These are phyloP conservation scores for Danio kyathit DNA, from an alignment of 2,797 vertebrate genomes.

Conservation along the genomic window DNA sequence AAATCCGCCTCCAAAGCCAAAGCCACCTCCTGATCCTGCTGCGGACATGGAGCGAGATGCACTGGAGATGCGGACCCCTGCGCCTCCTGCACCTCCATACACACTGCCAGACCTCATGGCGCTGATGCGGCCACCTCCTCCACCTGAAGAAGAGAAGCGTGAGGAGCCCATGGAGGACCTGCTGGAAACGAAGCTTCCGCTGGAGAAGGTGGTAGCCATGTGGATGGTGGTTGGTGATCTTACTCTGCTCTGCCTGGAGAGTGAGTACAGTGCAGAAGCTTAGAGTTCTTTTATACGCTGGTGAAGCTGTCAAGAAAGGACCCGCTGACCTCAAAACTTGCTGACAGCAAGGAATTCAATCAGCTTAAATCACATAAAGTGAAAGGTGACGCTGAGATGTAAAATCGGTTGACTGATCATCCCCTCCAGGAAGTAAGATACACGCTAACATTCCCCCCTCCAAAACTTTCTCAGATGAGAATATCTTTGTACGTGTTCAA, in stretches of 20 bases:
- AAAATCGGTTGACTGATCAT: not conserved
- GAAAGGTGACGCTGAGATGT: not conserved
- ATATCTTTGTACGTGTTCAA: slow-evolving; percentile 28
- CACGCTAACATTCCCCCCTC: not conserved
- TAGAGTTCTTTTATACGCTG: slow-evolving; percentile 40
- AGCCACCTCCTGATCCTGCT: slow-evolving; percentile 29
- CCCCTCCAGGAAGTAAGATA: slow-evolving; percentile 10
- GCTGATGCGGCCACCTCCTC: slow-evolving; percentile 33
- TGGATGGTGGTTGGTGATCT: slow-evolving; percentile 7
- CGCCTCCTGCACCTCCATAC: slow-evolving; percentile 73
- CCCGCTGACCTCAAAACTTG: not conserved
- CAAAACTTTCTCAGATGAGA: not conserved
- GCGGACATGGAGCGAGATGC: slow-evolving; percentile 22
- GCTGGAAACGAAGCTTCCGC: slow-evolving; percentile 31
- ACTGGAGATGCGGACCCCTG: slow-evolving; percentile 63
- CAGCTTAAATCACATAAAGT: not conserved
- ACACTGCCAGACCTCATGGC: slow-evolving; percentile 70
- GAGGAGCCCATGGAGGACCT: slow-evolving; percentile 43
- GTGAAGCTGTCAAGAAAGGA: not conserved
- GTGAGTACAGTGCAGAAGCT: slow-evolving; percentile 14
- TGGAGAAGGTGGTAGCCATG: slow-evolving; percentile 49
- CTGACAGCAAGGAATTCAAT: slow-evolving; percentile 5
- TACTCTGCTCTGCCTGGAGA: slow-evolving; percentile 39
- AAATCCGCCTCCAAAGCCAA: slow-evolving; percentile 60
- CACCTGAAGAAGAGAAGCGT: slow-evolving; percentile 35